A percentile compares a stretch with the other conserved stretches of the same genome.
These are phyloP conservation scores for Notechis scutatus DNA, from an alignment of 2,113 vertebrate genomes.

Conservation along the genomic window DNA sequence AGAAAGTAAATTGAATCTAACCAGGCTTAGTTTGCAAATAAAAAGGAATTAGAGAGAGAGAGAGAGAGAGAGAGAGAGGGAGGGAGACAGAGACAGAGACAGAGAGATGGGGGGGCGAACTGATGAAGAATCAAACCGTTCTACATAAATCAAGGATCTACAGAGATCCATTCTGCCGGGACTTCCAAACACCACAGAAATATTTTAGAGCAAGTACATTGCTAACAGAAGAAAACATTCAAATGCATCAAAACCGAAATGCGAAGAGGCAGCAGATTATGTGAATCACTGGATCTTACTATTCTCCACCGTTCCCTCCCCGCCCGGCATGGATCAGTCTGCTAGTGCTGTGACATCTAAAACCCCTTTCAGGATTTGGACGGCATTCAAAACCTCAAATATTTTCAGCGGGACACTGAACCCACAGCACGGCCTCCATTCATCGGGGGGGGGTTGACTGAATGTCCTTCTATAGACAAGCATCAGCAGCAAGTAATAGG, in stretches of 20 bases:
- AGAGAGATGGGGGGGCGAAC: background rate
- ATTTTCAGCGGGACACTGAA: constrained; percentile 54
- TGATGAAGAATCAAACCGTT: background rate
- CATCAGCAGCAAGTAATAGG: constrained; percentile 9
- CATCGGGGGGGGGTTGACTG: constrained; percentile 52
- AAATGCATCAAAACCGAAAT: background rate
- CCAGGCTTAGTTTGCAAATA: background rate
- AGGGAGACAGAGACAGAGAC: background rate
- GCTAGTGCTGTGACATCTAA: constrained; percentile 54
- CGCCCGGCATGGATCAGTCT: constrained; percentile 21
- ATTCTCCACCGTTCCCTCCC: constrained; percentile 18
- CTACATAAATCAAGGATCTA: background rate
- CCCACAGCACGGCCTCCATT: constrained; percentile 54
- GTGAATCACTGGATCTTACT: constrained; percentile 17
- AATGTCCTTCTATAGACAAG: constrained; percentile 38
- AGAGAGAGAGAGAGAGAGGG: no score
- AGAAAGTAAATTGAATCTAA: background rate
- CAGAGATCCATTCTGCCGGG: background rate
- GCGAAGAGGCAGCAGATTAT: background rate
- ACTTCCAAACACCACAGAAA: background rate
- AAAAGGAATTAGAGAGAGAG: background rate
- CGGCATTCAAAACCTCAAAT: constrained; percentile 60
- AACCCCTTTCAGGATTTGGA: constrained; percentile 44
- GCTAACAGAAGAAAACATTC: background rate
- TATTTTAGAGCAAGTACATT: background rate